Base-by-base conservation (phyloP, 2,797 vertebrate genomes). In the Darevskia nairensis region DNA sequence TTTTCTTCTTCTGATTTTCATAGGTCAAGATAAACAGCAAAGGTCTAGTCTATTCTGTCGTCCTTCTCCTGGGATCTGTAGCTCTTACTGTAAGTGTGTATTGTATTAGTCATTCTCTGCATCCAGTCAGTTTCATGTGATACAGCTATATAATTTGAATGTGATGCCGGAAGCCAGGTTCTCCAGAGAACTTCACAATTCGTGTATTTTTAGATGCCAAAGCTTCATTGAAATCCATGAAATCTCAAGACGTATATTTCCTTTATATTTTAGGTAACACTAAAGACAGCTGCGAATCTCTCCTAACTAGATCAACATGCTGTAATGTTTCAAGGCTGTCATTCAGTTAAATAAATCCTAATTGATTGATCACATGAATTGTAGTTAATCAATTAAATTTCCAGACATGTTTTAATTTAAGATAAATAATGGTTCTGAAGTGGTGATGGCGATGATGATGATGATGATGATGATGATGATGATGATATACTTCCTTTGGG, bases 11-110 rank as follows among this genome's bases (percentile, higher is more conserved):
- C 25, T 94, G 6, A 94, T 82, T 91, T 89, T 81, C 92, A 71
- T 95, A 99, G 99, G 98, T 99, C 90, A 97, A 96, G 95, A 99
- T 99, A 93, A 99, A 99, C 96, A 99, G 99, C 92, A 98, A 97
- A 89, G 99, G 99, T 29, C 94, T 99, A 92, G 90, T 99, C 87
- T 99, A 99, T 93, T 99, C 99, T 0, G 98, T 99, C 94, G 98
- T 97, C 83, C 97, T 99, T 94, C 94, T 99, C 86, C 96, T 99
- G 92, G 99, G 98, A 90, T 99, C 99, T 0, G 99, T 99, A 41
- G 98, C 98, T 76, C 98, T 99, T 90, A 99, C 99, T 1, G 99
- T 99, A 96, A 98, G 98, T 97, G 2, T 23, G 68, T 85, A 85
- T 89, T 92, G 72, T 92, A 21, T 86, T 77, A 59, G 32, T 68